Evolutionary conservation across 1,140 invertebrate genomes (phyloP).

Genomic region (Acarapis woodi): DNA sequence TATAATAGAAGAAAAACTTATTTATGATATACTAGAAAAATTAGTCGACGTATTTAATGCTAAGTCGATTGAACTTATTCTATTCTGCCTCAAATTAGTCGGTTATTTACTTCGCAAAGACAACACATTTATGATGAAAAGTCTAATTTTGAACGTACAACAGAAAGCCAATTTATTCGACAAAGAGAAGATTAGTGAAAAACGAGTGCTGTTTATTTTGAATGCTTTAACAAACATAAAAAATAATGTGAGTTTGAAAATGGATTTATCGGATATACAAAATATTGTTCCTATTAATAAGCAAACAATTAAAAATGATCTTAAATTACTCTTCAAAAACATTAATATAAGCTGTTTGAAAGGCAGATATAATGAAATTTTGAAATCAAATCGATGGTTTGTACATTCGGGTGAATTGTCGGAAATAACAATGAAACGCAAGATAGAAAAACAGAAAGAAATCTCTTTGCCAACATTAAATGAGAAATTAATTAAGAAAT

Average conservation of each 20-base stretch:
- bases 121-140: constrained; percentile 6
- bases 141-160: constrained; percentile 7
- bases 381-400: constrained; percentile 7
- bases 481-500: constrained; percentile 5
- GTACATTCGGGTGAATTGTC: not conserved
- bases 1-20: constrained; percentile 4
- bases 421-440: not conserved
- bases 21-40: constrained; percentile 8
- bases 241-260: constrained; percentile 9
- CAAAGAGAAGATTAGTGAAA: not conserved
- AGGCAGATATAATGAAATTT: constrained; percentile 5
- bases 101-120: constrained; percentile 9
- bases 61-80: constrained; percentile 9
- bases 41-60: constrained; percentile 4
- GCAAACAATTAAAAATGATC: constrained; percentile 2
- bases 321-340: constrained; percentile 7
- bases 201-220: constrained; percentile 7
- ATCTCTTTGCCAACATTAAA: not conserved
- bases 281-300: constrained; percentile 2
- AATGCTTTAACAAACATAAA: constrained; percentile 9
- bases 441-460: not conserved
- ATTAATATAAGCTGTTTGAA: constrained; percentile 1
- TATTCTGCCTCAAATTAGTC: constrained; percentile 5
- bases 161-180: not conserved
- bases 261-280: no score